Conservation (phyloP, 2,797 vertebrate species). For the Aselliscus stoliczkanus region DNA sequence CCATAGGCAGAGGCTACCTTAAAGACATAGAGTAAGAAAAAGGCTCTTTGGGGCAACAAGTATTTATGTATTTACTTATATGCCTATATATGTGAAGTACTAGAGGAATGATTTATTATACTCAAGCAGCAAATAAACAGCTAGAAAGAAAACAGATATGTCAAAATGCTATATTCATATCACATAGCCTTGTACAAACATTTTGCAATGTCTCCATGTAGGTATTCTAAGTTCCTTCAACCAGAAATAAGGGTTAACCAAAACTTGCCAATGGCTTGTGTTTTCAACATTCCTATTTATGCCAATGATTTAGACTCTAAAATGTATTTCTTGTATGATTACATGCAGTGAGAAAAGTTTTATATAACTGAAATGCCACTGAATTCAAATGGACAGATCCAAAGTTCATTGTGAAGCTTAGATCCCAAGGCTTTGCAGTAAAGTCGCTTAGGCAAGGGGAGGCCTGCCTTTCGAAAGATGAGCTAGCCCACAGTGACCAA, state of each 20-base stretch:
- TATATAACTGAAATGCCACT: not conserved
- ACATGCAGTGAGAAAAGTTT: not conserved
- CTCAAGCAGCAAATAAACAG: conserved; percentile 24
- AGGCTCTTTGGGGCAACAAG: not conserved
- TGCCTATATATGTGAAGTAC: not conserved
- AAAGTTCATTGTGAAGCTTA: not conserved
- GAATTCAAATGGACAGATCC: not conserved
- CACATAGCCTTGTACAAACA: not conserved
- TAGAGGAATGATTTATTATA: not conserved
- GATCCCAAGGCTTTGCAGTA: not conserved
- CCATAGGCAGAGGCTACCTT: not conserved
- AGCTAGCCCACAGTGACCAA: not conserved
- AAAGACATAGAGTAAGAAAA: not conserved
- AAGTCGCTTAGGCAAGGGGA: not conserved
- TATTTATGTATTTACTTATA: not conserved
- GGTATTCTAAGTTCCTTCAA: not conserved
- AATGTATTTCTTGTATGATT: not conserved
- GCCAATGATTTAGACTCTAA: not conserved
- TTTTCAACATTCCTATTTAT: not conserved
- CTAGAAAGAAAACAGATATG: conserved; percentile 29
- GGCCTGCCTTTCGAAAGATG: not conserved
- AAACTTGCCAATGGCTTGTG: not conserved
- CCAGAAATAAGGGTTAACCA: not conserved
- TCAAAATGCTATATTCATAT: conserved; percentile 24
- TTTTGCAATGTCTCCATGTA: not conserved